Base-by-base conservation (phyloP, 1,140 invertebrate species). In the Drosophila navojoa region DNA sequence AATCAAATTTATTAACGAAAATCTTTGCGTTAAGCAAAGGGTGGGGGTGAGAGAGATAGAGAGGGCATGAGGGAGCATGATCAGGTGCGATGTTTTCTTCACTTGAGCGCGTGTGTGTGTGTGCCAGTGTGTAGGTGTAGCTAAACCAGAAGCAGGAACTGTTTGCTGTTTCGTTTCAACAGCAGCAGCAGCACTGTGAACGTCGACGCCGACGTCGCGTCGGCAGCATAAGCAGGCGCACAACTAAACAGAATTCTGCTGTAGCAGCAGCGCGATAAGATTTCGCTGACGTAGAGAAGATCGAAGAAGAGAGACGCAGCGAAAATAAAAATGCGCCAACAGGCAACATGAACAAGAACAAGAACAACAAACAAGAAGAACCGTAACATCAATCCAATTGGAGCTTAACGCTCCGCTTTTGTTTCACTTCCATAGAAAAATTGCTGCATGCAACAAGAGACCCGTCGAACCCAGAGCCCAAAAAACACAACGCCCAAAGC, bases 401-500 rank as follows among this genome's bases (percentile, higher is more conserved):
- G 84, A 89, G 84, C 84, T 89, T 87, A 89, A 84, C 84, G 84
- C 77, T 87, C 72, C 63, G 82, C 71, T 89, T 87, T 79, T 87
- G 84, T 87, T 87, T 82, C 82, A 87, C 73, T 89, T 87, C 82
- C 82, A 87, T 89, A 87, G 82, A 87, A 87, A 76, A 82, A 89
- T 69, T 89, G 79, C 79, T 89, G 79, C 79, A 87, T 87, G 82
- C 84, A 87, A 87, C 84, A 82, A 87, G 82, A 87, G 82, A 87
- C 72, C 60, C 81, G 81, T 86, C 75, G 81, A 86, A 86, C 81
- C 81, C 25, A 47, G 45, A 49, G 16, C 57, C 35, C 35, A 55
- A 59, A 49, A 11, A 22, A 1, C 19, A n/a, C 19, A 22, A 22
- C 19, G 19, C 57, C 42, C 19, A 47, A 47, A 49, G 16, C 57